Percentiles rank a stretch among this genome's conserved stretches.
phyloP scores from a whole-genome alignment of 1,140 invertebrate genomes.

The Drosophila navojoa region DNA sequence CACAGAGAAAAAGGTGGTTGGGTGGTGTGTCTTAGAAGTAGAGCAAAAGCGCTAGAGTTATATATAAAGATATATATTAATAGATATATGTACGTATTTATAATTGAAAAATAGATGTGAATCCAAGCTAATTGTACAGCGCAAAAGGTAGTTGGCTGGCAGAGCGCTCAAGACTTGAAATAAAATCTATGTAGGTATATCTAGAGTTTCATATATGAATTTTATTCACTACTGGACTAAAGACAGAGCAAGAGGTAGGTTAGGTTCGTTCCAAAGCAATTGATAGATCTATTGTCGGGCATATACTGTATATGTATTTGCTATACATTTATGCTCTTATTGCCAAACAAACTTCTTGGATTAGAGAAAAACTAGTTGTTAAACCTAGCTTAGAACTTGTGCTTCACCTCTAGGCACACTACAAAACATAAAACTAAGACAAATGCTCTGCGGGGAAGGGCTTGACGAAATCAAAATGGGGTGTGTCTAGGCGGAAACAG shows the following conservation, averaged over 20 bases:
- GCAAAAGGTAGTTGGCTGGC: slow-evolving; percentile 78
- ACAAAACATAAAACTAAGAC: slow-evolving; percentile 47
- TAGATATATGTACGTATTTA: slow-evolving; percentile 27
- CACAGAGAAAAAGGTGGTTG: slow-evolving; percentile 41
- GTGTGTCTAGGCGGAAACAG: slow-evolving; percentile 52
- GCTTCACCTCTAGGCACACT: slow-evolving; percentile 65
- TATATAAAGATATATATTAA: slow-evolving; percentile 20
- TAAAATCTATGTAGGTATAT: slow-evolving; percentile 40
- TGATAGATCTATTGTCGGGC: slow-evolving; percentile 40
- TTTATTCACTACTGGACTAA: slow-evolving; percentile 51
- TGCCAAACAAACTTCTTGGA: slow-evolving; percentile 27
- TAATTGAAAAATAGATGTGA: slow-evolving; percentile 71
- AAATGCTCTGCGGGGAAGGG: slow-evolving; percentile 57
- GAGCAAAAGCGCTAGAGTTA: slow-evolving; percentile 73
- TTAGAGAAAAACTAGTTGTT: slow-evolving; percentile 52
- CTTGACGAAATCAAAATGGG: slow-evolving; percentile 58
- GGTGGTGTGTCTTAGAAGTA: slow-evolving; percentile 58
- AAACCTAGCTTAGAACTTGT: slow-evolving; percentile 61
- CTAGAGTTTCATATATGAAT: slow-evolving; percentile 49
- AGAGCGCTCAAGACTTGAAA: slow-evolving; percentile 79
- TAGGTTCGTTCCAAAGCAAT: slow-evolving; percentile 62
- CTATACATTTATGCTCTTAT: slow-evolving; percentile 15
- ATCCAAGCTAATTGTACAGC: slow-evolving; percentile 78
- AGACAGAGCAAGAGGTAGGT: slow-evolving; percentile 26
- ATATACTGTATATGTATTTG: slow-evolving; percentile 1